Conservation (phyloP, 2,888 invertebrate genomes). For the Germaria angustata region DNA sequence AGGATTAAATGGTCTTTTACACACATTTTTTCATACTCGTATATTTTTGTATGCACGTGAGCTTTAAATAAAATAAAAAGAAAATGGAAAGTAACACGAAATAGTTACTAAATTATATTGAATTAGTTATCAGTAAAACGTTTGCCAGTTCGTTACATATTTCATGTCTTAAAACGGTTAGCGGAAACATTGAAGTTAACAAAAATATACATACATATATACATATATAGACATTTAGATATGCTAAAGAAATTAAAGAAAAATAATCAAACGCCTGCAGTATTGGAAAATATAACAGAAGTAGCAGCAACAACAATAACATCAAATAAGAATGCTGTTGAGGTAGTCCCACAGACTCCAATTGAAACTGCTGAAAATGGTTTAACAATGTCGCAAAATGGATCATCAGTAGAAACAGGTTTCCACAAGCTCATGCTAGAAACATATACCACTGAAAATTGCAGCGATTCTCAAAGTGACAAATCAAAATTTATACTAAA, state of each 20-base stretch:
- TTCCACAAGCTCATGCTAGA: background rate
- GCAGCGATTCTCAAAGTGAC: background rate
- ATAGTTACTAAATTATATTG: constrained; percentile 56
- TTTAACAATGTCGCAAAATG: constrained; percentile 16
- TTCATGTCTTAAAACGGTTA: constrained; percentile 18
- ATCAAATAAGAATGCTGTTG: constrained; percentile 38
- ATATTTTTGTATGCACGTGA: background rate
- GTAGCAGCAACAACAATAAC: background rate
- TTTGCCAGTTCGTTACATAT: constrained; percentile 63
- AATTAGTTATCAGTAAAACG: constrained; percentile 65
- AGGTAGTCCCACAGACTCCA: constrained; percentile 41
- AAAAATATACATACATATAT: background rate
- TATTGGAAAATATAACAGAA: constrained; percentile 3
- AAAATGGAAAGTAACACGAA: constrained; percentile 63
- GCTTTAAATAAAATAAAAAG: constrained; percentile 21
- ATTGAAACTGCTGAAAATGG: constrained; percentile 27
- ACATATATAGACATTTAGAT: constrained; percentile 8
- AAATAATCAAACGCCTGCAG: constrained; percentile 37
- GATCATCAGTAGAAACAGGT: constrained; percentile 1
- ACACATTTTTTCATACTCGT: background rate
- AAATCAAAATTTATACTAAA: constrained; percentile 2
- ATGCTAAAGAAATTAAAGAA: constrained; percentile 51
- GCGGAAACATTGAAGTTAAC: constrained; percentile 10
- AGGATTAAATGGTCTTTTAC: constrained; percentile 27
- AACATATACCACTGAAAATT: background rate